Base-by-base conservation (phyloP, 1,140 invertebrate species). In the Rhyacophila brunnea region DNA sequence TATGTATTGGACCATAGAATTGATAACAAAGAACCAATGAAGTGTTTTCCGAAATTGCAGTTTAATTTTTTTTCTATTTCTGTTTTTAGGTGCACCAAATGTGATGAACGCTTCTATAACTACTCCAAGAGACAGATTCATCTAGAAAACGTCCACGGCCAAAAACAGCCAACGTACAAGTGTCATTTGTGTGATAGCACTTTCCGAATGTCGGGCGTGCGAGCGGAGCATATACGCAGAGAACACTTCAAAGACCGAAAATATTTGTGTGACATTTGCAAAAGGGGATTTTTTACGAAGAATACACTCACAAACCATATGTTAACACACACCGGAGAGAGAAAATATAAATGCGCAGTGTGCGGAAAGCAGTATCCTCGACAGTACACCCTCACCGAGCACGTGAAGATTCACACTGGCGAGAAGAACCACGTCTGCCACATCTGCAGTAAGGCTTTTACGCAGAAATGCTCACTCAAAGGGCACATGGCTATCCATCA, bases 331-430 rank as follows among this genome's bases (percentile, higher is more conserved):
- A 85, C 84, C 0, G 85, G 85, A 0, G 86, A 84, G 59, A 72
- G 81, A n/a, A 83, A 83, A 13, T 85, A 83, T 66, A 73, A 74
- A 28, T 85, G 83, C 62, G 64, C 67, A 11, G 70, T 83, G 23
- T 87, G 85, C 63, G 74, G 80, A 28, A 81, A 84, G 45, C 70
- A 80, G 5, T 87, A 87, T 68, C 87, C 84, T 44, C 79, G 87
- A 50, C 85, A 86, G 62, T 79, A 87, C 62, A 87, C 85, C 36
- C 81, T 89, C 74, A 78, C 87, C 28, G 81, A 87, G 45, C 87
- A 89, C 65, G 80, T 87, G 65, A 82, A 86, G 48, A 86, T 85
- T 4, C 86, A 87, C 54, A 77, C 75, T 2, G 74, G 79, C 2
- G 67, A 78, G 1, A 81, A 78, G 73, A 81, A 79, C 63, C 80